phyloP scores from a whole-genome alignment of 2,113 vertebrate genomes.

The Neoarius graeffei region DNA sequence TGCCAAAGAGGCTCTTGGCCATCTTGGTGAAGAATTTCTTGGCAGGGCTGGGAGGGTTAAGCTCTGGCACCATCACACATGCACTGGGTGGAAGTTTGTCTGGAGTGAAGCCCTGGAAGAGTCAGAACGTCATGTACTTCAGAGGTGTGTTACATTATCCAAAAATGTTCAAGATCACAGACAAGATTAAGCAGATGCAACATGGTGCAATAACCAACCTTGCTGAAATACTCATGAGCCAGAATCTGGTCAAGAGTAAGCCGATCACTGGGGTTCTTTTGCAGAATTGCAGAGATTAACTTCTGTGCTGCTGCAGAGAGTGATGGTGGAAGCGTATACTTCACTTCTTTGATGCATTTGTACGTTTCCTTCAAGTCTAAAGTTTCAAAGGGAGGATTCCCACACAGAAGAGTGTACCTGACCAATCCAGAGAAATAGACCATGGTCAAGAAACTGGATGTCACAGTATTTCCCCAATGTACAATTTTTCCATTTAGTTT shows the following conservation, averaged over 20 bases:
- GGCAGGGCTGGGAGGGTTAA: slow-evolving; percentile 88
- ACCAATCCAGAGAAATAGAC: not conserved
- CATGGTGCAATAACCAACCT: slow-evolving; percentile 69
- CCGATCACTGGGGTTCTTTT: slow-evolving; percentile 85
- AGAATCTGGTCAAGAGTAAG: slow-evolving; percentile 91
- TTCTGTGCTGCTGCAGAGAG: slow-evolving; percentile 86
- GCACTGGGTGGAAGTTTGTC: slow-evolving; percentile 90
- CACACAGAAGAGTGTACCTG: slow-evolving; percentile 96
- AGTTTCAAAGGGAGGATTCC: slow-evolving; percentile 94
- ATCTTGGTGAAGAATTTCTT: slow-evolving; percentile 94
- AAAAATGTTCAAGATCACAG: not conserved
- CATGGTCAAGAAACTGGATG: not conserved
- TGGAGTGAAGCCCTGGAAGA: slow-evolving; percentile 86
- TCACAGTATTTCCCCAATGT: not conserved
- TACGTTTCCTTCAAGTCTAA: slow-evolving; percentile 97
- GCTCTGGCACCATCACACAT: slow-evolving; percentile 89
- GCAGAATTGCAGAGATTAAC: slow-evolving; percentile 85
- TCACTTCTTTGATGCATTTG: slow-evolving; percentile 94
- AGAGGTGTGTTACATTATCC: not conserved
- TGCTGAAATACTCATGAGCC: slow-evolving; percentile 93
- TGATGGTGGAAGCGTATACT: slow-evolving; percentile 82
- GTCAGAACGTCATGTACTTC: not conserved
- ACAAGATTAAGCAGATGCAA: not conserved
- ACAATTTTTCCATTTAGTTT: not conserved
- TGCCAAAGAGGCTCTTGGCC: slow-evolving; percentile 92